Percentiles rank a stretch among this genome's conserved stretches.
These are phyloP conservation scores for Brachyptera putata DNA, from an alignment of 2,888 invertebrate species.

Conservation along the genomic window DNA sequence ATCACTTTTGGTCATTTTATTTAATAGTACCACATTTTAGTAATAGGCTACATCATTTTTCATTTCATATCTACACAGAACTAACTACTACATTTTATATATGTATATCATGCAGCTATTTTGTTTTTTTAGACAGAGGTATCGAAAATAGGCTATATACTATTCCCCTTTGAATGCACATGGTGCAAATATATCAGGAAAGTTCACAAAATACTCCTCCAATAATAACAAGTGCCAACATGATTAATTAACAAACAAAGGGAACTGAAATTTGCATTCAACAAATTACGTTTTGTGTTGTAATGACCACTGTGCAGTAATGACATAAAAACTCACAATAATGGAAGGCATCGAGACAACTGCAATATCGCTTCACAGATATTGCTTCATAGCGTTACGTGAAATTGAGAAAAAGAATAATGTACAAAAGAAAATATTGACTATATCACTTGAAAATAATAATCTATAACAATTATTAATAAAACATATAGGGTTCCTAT, in stretches of 20 bases:
- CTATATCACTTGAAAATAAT: too few species aligned
- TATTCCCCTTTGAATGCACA: slow-evolving; percentile 23
- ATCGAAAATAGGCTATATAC: slow-evolving; percentile 26
- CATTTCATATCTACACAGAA: too few species aligned
- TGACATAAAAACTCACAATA: slow-evolving; percentile 3
- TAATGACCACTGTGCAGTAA: too few species aligned
- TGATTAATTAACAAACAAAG: background rate
- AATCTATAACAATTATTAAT: too few species aligned
- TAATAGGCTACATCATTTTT: too few species aligned
- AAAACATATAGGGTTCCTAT: too few species aligned
- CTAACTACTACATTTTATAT: too few species aligned
- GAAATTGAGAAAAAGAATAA: too few species aligned
- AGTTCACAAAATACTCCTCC: background rate
- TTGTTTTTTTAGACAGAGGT: slow-evolving; percentile 19
- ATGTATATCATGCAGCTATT: slow-evolving; percentile 1
- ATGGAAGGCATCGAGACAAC: slow-evolving; percentile 16
- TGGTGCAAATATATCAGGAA: slow-evolving; percentile 27
- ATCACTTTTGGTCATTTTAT: slow-evolving; percentile 8
- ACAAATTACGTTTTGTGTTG: background rate
- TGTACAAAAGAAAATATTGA: too few species aligned
- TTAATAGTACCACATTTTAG: slow-evolving; percentile 12
- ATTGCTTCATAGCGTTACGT: too few species aligned
- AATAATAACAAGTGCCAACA: background rate
- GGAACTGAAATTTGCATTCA: background rate
- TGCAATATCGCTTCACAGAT: background rate